Conservation (phyloP, 2,113 vertebrate genomes). For the Rhombomys opimus region DNA sequence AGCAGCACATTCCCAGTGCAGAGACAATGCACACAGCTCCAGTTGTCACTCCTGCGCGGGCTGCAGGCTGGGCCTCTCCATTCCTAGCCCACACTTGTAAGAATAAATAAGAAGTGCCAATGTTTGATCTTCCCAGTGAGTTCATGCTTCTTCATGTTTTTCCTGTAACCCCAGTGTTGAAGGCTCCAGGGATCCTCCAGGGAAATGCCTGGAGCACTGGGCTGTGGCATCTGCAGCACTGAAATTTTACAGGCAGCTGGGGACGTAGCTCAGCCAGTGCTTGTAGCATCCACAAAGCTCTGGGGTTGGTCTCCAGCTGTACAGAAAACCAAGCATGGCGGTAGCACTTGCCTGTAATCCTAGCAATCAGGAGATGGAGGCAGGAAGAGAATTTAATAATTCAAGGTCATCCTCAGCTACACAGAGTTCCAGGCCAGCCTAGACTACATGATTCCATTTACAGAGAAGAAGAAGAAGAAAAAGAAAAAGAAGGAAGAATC, state of each 20-base stretch:
- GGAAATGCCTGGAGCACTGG: conserved; percentile 34
- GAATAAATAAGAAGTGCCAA: conserved; percentile 6
- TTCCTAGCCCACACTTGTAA: conserved; percentile 22
- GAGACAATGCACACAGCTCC: conserved; percentile 44
- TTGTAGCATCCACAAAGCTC: neutral
- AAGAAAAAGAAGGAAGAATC: neutral
- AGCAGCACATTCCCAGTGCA: neutral
- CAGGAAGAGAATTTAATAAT: neutral
- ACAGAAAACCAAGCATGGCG: neutral
- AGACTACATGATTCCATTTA: neutral
- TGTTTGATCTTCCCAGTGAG: conserved; percentile 18
- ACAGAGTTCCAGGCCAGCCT: neutral
- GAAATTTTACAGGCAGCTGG: conserved; percentile 13
- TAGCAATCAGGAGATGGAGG: neutral
- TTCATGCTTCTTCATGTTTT: neutral
- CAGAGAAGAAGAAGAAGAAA: neutral
- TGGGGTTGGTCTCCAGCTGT: neutral
- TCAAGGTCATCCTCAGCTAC: neutral
- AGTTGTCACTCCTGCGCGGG: neutral
- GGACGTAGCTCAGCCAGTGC: neutral
- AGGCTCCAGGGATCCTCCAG: neutral
- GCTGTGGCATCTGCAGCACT: neutral
- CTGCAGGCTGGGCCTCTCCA: neutral
- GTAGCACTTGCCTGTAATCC: neutral
- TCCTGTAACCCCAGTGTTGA: neutral